Evolutionary conservation across 2,113 vertebrate genomes (phyloP).

Genomic region (Macrotus californicus): DNA sequence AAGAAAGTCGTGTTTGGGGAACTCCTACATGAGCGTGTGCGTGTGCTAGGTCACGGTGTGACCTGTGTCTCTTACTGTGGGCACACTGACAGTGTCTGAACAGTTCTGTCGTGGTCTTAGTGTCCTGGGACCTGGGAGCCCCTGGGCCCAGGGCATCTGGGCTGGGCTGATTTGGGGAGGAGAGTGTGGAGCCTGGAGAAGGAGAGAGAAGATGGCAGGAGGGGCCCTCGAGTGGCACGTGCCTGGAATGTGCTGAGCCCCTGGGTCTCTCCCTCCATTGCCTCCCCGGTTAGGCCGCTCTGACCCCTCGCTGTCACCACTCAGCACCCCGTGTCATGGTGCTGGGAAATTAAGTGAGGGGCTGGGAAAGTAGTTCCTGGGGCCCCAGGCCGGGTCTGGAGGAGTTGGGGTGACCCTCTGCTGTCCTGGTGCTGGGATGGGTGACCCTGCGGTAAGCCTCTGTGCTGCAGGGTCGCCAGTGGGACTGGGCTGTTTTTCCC

Average conservation of each 20-base stretch:
- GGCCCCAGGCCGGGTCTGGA: no score
- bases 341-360: background rate
- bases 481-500: background rate
- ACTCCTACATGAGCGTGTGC: background rate
- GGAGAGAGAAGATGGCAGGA: background rate
- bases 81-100: background rate
- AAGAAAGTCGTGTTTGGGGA: background rate
- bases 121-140: no score
- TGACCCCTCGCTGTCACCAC: background rate
- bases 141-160: background rate
- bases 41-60: rapidly evolving
- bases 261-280: rapidly evolving
- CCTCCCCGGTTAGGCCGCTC: background rate
- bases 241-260: rapidly evolving
- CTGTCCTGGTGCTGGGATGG: background rate
- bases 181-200: background rate
- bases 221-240: rapidly evolving
- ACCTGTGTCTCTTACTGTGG: background rate
- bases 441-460: background rate
- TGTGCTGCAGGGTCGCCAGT: background rate
- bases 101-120: rapidly evolving
- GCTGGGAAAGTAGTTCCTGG: background rate
- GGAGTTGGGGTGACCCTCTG: background rate
- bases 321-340: background rate
- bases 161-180: background rate